Evolutionary conservation across 2,888 invertebrate species (phyloP).

Genomic region (Norana najaformis): DNA sequence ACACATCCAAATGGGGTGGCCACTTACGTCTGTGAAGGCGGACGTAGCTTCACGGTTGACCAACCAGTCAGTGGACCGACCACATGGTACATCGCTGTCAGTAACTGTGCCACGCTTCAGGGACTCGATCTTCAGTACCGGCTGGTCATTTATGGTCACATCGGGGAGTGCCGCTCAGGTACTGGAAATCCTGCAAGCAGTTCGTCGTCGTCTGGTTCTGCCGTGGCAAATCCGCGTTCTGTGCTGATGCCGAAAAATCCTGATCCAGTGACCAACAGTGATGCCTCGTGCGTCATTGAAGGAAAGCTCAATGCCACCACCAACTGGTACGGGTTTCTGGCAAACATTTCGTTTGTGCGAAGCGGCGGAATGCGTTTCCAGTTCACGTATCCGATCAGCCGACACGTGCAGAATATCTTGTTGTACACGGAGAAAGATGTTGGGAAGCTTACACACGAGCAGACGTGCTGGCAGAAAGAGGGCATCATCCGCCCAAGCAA

Average conservation of each 20-base stretch:
- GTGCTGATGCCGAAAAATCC: neutral
- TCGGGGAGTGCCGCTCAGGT: constrained; percentile 41
- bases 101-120: constrained; percentile 41
- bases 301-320: constrained; percentile 42
- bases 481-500: constrained; percentile 40
- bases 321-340: constrained; percentile 45
- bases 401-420: constrained; percentile 41
- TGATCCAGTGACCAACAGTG: neutral
- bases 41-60: constrained; percentile 37
- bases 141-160: constrained; percentile 41
- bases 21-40: constrained; percentile 42
- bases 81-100: constrained; percentile 43
- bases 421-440: constrained; percentile 43
- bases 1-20: constrained; percentile 36
- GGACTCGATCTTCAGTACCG: constrained; percentile 43
- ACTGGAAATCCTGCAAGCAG: neutral
- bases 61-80: constrained; percentile 27
- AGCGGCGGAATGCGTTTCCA: constrained; percentile 44
- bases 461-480: constrained; percentile 43
- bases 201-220: neutral
- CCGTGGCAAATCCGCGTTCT: constrained; percentile 18
- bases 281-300: constrained; percentile 38
- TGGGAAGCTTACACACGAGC: constrained; percentile 35
- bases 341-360: constrained; percentile 40
- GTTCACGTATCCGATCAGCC: constrained; percentile 40